Conservation (phyloP, 2,797 vertebrate species). For the Nyctibius grandis region DNA sequence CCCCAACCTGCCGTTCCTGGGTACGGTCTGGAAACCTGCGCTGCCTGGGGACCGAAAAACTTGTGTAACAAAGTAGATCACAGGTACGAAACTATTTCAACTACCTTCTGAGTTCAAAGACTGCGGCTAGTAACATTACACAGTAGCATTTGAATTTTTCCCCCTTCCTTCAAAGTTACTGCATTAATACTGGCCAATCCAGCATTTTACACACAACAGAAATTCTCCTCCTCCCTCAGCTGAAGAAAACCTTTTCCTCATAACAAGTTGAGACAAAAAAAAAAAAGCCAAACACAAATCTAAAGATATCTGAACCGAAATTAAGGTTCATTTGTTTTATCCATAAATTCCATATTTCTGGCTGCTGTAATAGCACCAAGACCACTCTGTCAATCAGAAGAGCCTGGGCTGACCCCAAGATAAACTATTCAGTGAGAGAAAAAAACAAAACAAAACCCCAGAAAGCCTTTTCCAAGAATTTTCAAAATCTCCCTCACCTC, state of each 20-base stretch:
- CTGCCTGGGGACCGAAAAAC: fast-evolving
- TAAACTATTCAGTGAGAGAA: background rate
- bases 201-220: background rate
- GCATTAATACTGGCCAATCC: background rate
- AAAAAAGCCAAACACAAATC: background rate
- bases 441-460: background rate
- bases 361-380: background rate
- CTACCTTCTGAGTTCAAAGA: background rate
- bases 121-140: background rate
- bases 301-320: background rate
- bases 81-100: background rate
- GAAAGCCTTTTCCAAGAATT: background rate
- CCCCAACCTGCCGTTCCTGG: fast-evolving
- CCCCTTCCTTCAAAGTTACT: background rate
- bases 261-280: background rate
- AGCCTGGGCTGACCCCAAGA: background rate
- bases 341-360: background rate
- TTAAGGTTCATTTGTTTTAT: background rate
- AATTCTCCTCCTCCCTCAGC: background rate
- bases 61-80: background rate
- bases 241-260: background rate
- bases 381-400: background rate
- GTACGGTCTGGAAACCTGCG: background rate
- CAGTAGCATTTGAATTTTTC: background rate
- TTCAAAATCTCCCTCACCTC: background rate